Percentiles rank a stretch among this genome's conserved stretches.
Evolutionary conservation across 2,113 vertebrate genomes (phyloP).

Genomic region (Eira barbara): DNA sequence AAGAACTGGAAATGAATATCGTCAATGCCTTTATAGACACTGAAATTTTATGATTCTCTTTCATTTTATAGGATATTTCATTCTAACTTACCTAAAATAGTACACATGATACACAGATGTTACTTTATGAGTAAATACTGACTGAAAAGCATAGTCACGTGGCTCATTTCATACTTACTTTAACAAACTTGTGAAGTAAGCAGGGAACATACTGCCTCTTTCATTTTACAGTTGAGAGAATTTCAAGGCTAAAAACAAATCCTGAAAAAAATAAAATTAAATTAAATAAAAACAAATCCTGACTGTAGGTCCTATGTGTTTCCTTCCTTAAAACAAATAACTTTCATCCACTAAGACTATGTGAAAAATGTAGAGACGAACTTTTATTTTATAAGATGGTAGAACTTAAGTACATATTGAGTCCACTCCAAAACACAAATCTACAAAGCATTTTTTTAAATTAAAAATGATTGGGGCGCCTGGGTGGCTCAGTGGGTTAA

Average conservation of each 20-base stretch:
- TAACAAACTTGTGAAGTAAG: not conserved
- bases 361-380: not conserved
- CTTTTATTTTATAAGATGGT: not conserved
- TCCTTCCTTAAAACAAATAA: not conserved
- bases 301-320: not conserved
- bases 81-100: not conserved
- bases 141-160: not conserved
- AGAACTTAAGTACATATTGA: not conserved
- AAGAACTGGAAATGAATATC: not conserved
- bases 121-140: not conserved
- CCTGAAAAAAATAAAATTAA: too few species aligned
- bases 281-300: not conserved
- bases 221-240: not conserved
- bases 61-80: not conserved
- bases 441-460: not conserved
- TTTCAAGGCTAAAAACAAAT: not conserved
- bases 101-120: accelerated
- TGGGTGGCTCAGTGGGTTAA: too few species aligned
- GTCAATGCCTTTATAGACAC: not conserved
- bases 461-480: not conserved
- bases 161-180: not conserved
- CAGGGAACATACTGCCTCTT: not conserved
- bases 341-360: not conserved
- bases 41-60: not conserved
- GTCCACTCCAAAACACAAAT: not conserved